Percentiles rank a stretch among this genome's conserved stretches.
Evolutionary conservation across 2,888 invertebrate genomes (phyloP).

Genomic region (Caenorhabditis sp.): DNA sequence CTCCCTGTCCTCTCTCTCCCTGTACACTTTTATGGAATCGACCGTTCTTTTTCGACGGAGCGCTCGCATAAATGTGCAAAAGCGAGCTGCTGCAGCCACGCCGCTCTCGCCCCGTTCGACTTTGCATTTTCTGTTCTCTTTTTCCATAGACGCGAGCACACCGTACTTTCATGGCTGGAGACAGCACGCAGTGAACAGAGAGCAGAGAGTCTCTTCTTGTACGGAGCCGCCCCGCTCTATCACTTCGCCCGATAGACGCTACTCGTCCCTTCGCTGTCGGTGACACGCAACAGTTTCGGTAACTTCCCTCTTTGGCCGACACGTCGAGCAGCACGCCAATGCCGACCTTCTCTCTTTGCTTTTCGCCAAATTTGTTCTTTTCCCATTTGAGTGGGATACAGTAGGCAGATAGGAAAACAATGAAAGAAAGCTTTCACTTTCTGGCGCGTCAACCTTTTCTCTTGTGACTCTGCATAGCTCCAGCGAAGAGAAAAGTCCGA

Average conservation of each 20-base stretch:
- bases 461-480: too few species aligned
- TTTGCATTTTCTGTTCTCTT: conserved; percentile 23
- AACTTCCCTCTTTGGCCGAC: neutral
- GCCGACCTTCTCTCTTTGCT: neutral
- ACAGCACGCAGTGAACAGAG: conserved; percentile 15
- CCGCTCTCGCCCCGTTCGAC: neutral
- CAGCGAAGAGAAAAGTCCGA: too few species aligned
- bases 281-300: too few species aligned
- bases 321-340: neutral
- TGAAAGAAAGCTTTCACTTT: too few species aligned
- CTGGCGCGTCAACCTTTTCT: too few species aligned
- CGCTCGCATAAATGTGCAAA: conserved; percentile 38
- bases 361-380: neutral
- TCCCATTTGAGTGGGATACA: neutral
- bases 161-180: conserved; percentile 6
- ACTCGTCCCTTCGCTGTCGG: too few species aligned
- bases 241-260: too few species aligned
- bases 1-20: conserved; percentile 4
- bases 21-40: neutral
- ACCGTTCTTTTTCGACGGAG: neutral
- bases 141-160: conserved; percentile 27
- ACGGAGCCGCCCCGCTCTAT: too few species aligned
- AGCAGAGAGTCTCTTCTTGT: neutral
- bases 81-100: conserved; percentile 11
- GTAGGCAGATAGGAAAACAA: neutral